Conservation (phyloP, 2,797 vertebrate genomes). For the Philypnodon macrostomus region DNA sequence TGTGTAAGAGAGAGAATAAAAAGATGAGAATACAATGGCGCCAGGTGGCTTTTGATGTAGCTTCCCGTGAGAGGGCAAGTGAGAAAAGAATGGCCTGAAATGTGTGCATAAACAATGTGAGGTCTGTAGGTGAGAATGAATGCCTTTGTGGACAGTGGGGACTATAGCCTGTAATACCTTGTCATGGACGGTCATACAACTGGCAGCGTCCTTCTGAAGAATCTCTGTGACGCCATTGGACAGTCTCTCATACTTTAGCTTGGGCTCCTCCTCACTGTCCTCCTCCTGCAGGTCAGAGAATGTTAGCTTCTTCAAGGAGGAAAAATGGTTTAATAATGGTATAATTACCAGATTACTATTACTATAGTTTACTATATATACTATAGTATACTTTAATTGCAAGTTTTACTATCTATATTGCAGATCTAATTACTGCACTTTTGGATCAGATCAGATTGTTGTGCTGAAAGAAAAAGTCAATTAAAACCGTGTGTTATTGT, state of each 20-base stretch:
- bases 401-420: no score
- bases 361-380: no score
- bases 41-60: constrained; percentile 38
- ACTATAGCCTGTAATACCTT: constrained; percentile 83
- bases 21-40: constrained; percentile 50
- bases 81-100: constrained; percentile 64
- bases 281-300: constrained; percentile 82
- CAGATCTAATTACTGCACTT: no score
- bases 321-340: no score
- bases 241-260: constrained; percentile 95
- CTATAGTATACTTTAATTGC: no score
- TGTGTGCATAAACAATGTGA: constrained; percentile 50
- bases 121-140: constrained; percentile 31
- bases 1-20: constrained; percentile 56
- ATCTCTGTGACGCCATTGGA: constrained; percentile 95
- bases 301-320: no score
- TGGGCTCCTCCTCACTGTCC: constrained; percentile 97
- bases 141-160: constrained; percentile 26
- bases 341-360: no score
- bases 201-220: constrained; percentile 94
- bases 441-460: no score
- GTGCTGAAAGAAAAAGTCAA: no score
- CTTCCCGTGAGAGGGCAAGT: constrained; percentile 54
- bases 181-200: constrained; percentile 97
- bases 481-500: no score